Evolutionary conservation across 2,113 vertebrate species (phyloP), one percentile per base, ranked within the genome.

Genomic region (Dipodomys ordii): DNA sequence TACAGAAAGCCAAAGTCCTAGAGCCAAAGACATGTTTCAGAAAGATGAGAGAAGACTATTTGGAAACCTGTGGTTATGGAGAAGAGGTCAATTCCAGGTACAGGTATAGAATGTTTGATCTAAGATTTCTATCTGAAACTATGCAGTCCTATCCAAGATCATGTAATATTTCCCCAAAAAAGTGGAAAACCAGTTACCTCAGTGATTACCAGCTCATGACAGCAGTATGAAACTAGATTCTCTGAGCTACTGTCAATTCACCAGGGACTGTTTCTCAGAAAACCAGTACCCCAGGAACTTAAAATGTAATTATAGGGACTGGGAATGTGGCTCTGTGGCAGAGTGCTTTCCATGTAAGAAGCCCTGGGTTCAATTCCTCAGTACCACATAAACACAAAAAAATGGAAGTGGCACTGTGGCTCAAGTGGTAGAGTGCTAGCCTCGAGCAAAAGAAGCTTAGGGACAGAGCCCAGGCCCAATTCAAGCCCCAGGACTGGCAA

Each of bases 1-100:
- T 98, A 12, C 98, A 99, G 95, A 98, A 98, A 96, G 98, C 98
- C 71, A 97, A 98, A 88, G 98, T 97, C 32, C 95, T 99, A 95
- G 96, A 98, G 53, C 98, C 98, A 78, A 98, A 98, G 96, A 97
- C 94, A 68, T 87, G 94, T 88, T 96, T 98, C 84, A 97, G 96
- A 94, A 97, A 95, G 35, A 83, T 87, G 87, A 96, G 92, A 53
- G 91, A 49, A 49, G 87, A 93, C 76, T 97, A 92, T 32, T 79
- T 92, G 82, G 96, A 97, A 83, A 92, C 90, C 25, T 80, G 74
- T 74, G 91, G 85, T 23, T 94, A 90, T 19, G 96, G 97, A 80
- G 92, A 90, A 19, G 96, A 98, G 44, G 16, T 71, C 32, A 76
- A 90, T 35, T 81, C 83, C 78, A 20, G 85, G 64, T 69, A 83